phyloP scores from a whole-genome alignment of 1,140 invertebrate species.

The Tenebrio molitor region DNA sequence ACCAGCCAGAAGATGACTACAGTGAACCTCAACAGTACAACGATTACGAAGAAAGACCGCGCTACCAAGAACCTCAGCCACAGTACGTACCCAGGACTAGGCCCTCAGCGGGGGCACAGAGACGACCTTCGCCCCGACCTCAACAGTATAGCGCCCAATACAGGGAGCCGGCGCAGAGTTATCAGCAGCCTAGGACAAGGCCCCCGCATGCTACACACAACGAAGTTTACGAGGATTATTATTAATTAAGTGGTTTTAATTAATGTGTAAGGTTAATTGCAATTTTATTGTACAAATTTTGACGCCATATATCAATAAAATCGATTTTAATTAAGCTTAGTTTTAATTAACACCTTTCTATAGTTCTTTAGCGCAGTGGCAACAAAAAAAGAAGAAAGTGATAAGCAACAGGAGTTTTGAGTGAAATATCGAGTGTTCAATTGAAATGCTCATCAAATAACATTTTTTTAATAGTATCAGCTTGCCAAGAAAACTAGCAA shows the following conservation, averaged over 20 bases:
- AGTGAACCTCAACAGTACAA: background rate
- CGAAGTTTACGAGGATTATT: slow-evolving; percentile 31
- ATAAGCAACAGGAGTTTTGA: too few relatives aligned
- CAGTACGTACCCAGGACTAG: slow-evolving; percentile 10
- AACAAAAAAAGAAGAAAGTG: too few relatives aligned
- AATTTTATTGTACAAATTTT: slow-evolving; percentile 27
- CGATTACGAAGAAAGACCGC: background rate
- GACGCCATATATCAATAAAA: slow-evolving; percentile 34
- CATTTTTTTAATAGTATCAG: too few relatives aligned
- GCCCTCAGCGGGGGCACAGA: background rate
- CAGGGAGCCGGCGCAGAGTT: background rate
- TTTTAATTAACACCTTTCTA: too few relatives aligned
- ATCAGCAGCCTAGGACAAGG: background rate
- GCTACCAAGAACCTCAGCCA: background rate
- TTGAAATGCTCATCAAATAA: too few relatives aligned
- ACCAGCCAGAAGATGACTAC: slow-evolving; percentile 2
- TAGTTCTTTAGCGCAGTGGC: too few relatives aligned
- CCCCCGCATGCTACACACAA: slow-evolving; percentile 4
- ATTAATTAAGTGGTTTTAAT: slow-evolving; percentile 1
- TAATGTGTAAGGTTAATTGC: background rate
- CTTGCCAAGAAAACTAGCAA: too few relatives aligned
- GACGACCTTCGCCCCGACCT: background rate
- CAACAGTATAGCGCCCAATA: background rate
- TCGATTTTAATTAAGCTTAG: background rate
- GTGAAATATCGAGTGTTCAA: too few relatives aligned